These are phyloP conservation scores for Rhinogobius similis DNA, from an alignment of 2,113 vertebrate genomes.

Conservation along the genomic window DNA sequence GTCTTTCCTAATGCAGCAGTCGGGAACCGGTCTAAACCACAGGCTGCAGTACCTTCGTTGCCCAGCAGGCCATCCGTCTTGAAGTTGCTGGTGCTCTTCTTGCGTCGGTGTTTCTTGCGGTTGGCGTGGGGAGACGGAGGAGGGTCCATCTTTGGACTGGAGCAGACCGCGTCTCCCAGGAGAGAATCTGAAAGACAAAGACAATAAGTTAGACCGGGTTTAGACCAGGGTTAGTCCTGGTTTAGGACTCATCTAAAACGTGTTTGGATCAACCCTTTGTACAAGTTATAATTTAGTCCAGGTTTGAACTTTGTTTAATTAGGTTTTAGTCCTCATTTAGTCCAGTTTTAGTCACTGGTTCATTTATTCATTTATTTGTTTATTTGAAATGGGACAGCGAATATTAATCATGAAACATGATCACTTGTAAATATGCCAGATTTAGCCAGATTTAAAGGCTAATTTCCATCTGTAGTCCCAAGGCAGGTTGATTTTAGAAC, in stretches of 20 bases:
- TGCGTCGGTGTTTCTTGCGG: constrained; percentile 96
- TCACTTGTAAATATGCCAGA: too few species aligned
- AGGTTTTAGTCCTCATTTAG: too few species aligned
- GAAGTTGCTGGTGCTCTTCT: constrained; percentile 99
- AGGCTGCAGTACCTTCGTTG: constrained; percentile 81
- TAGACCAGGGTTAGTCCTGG: not conserved
- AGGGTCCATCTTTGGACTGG: constrained; percentile 95
- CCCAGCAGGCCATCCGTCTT: constrained; percentile 91
- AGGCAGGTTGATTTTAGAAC: too few species aligned
- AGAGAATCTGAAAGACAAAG: not conserved
- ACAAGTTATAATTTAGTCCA: too few species aligned
- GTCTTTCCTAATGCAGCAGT: too few species aligned
- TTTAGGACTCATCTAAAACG: not conserved
- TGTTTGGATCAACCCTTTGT: not conserved
- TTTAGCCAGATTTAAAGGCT: too few species aligned
- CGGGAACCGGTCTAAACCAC: not conserved
- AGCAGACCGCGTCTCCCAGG: constrained; percentile 27
- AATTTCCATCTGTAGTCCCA: too few species aligned
- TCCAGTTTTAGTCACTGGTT: too few species aligned
- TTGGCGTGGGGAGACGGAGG: constrained; percentile 97
- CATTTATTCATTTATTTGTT: too few species aligned
- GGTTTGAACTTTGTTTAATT: too few species aligned
- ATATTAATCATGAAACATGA: too few species aligned
- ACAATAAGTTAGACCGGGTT: not conserved
- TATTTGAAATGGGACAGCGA: too few species aligned